Percentiles rank a stretch among this genome's conserved stretches.
These are phyloP conservation scores for Conomelus anceps DNA, from an alignment of 2,888 invertebrate species.

Conservation along the genomic window DNA sequence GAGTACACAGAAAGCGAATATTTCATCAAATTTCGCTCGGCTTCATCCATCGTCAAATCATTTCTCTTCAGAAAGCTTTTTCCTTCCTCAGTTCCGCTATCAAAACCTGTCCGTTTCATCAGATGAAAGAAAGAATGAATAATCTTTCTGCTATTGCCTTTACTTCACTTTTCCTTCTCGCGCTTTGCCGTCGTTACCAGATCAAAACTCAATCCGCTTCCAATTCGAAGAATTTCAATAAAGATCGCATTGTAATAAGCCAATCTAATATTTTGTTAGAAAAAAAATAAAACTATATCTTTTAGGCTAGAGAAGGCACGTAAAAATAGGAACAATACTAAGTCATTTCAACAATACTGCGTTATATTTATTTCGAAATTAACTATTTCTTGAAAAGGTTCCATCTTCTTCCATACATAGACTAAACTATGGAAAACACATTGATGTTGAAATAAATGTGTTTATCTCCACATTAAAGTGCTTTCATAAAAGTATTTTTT, in stretches of 20 bases:
- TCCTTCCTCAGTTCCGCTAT: neutral
- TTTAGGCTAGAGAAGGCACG: too few relatives aligned
- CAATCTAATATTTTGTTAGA: neutral
- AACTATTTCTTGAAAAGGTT: too few relatives aligned
- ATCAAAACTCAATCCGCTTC: neutral
- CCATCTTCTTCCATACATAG: too few relatives aligned
- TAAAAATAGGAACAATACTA: too few relatives aligned
- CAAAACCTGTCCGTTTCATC: neutral
- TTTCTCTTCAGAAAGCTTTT: neutral
- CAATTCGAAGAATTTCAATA: neutral
- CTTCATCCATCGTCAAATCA: neutral
- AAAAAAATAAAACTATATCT: too few relatives aligned
- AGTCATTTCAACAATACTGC: too few relatives aligned
- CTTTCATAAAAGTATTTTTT: too few relatives aligned
- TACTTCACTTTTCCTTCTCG: neutral
- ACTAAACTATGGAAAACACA: too few relatives aligned
- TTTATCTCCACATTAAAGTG: too few relatives aligned
- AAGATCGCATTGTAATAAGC: neutral
- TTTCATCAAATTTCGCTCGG: neutral
- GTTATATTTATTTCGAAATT: too few relatives aligned
- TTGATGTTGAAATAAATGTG: too few relatives aligned
- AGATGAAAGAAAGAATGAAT: neutral
- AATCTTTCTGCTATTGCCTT: neutral
- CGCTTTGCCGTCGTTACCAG: neutral
- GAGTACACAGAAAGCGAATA: neutral